Evolutionary conservation across 2,888 invertebrate species (phyloP).

Genomic region (Drosophila barbarae): DNA sequence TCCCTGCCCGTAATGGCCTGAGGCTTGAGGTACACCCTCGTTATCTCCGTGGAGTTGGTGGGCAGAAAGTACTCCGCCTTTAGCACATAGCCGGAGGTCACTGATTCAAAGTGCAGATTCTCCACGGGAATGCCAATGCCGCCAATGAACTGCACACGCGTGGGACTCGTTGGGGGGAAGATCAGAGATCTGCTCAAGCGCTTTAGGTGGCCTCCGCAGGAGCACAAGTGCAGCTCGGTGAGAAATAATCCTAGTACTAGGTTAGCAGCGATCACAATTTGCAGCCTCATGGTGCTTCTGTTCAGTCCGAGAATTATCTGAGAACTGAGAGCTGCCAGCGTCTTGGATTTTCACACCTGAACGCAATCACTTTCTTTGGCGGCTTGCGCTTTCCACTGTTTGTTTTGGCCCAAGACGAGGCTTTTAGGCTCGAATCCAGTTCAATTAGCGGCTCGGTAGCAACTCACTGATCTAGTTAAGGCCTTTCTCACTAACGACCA

Average conservation of each 20-base stretch:
- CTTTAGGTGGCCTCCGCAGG: constrained; percentile 29
- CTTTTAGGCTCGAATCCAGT: constrained; percentile 38
- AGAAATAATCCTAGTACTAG: neutral
- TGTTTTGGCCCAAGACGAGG: constrained; percentile 10
- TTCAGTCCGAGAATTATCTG: constrained; percentile 26
- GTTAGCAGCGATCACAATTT: neutral
- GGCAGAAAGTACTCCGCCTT: constrained; percentile 78
- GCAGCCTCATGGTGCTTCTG: constrained; percentile 26
- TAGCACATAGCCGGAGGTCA: constrained; percentile 77
- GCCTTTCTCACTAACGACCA: constrained; percentile 45
- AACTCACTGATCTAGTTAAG: constrained; percentile 49
- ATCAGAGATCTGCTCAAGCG: constrained; percentile 59
- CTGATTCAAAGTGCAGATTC: constrained; percentile 71
- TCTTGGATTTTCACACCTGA: constrained; percentile 41
- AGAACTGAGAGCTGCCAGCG: constrained; percentile 46
- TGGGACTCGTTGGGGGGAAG: constrained; percentile 78
- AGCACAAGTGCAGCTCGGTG: neutral
- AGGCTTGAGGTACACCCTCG: constrained; percentile 69
- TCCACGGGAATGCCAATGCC: constrained; percentile 78
- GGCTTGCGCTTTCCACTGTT: constrained; percentile 43
- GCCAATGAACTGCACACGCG: constrained; percentile 77
- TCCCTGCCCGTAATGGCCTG: constrained; percentile 62
- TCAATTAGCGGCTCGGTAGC: constrained; percentile 59
- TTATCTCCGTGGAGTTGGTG: constrained; percentile 67
- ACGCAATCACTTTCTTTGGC: constrained; percentile 45